phyloP scores from a whole-genome alignment of 2,888 invertebrate genomes.

The Epistrophella euchroma region DNA sequence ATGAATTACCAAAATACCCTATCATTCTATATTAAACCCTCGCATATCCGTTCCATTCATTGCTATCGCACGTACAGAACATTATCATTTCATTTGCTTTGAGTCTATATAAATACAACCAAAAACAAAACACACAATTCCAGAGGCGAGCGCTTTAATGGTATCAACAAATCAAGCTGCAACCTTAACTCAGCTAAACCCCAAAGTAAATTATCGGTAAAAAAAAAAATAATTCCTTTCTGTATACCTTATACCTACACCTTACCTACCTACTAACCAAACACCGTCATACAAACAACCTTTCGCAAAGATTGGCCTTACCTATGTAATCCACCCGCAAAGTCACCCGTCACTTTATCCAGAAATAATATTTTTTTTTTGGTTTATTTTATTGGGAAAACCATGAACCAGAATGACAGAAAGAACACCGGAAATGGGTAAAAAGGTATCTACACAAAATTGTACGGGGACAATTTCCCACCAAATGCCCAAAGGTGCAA shows the following conservation, averaged over 20 bases:
- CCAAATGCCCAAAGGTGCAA: slow-evolving; percentile 72
- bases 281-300: slow-evolving; percentile 3
- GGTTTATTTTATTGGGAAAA: slow-evolving; percentile 21
- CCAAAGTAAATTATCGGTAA: slow-evolving; percentile 74
- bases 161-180: slow-evolving; percentile 74
- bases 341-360: slow-evolving; percentile 56
- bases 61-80: slow-evolving; percentile 62
- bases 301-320: slow-evolving; percentile 34
- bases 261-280: not conserved
- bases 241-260: not conserved
- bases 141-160: slow-evolving; percentile 47
- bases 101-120: slow-evolving; percentile 29
- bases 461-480: slow-evolving; percentile 60
- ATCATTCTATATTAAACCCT: slow-evolving; percentile 20
- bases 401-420: slow-evolving; percentile 48
- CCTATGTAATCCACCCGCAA: slow-evolving; percentile 21
- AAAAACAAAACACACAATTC: not conserved
- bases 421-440: slow-evolving; percentile 18
- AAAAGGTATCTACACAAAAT: slow-evolving; percentile 42
- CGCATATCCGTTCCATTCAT: slow-evolving; percentile 44
- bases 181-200: slow-evolving; percentile 61
- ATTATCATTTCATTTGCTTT: slow-evolving; percentile 70
- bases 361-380: slow-evolving; percentile 9
- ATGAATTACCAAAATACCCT: slow-evolving; percentile 51
- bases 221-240: slow-evolving; percentile 63